These are phyloP conservation scores for Pogonophryne albipinna DNA, from an alignment of 2,797 vertebrate species.

Conservation along the genomic window DNA sequence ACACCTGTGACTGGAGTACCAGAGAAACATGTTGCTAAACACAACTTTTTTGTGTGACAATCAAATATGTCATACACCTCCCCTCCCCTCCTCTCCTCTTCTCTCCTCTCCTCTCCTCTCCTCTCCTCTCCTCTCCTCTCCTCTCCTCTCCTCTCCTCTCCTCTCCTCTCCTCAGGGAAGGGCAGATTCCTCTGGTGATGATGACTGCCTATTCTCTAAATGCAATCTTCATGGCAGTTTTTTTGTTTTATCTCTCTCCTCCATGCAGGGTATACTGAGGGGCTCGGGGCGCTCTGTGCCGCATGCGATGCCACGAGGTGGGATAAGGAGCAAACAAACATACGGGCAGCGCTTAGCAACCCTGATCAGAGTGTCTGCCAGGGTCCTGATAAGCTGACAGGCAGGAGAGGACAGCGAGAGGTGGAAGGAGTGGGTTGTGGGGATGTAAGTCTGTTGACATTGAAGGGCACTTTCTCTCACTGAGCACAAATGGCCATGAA, in stretches of 20 bases:
- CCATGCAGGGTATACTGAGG: conserved; percentile 73
- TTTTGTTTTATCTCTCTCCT: conserved; percentile 81
- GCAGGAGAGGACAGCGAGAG: conserved; percentile 72
- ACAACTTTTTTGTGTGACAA: conserved; percentile 33
- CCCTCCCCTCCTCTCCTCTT: conserved; percentile 35
- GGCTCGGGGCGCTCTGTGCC: conserved; percentile 66
- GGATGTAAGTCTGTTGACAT: conserved; percentile 51
- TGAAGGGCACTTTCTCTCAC: conserved; percentile 45
- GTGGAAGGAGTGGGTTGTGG: conserved; percentile 55
- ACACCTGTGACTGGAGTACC: conserved; percentile 39
- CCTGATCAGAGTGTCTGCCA: conserved; percentile 80
- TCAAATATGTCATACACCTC: conserved; percentile 16
- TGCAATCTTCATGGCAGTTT: conserved; percentile 64
- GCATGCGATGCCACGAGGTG: conserved; percentile 66
- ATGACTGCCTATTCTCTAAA: conserved; percentile 58
- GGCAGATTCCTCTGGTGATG: conserved; percentile 73
- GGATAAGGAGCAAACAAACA: conserved; percentile 85
- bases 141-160: conserved; percentile 11
- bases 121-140: conserved; percentile 36
- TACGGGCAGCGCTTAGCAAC: conserved; percentile 76
- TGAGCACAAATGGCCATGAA: conserved; percentile 46
- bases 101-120: conserved; percentile 10
- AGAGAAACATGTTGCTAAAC: conserved; percentile 16
- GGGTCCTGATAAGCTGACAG: conserved; percentile 83
- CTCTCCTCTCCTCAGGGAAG: conserved; percentile 64